Percentiles rank a stretch among this genome's conserved stretches.
Evolutionary conservation across 2,797 vertebrate species (phyloP).

Genomic region (Garrulus glandarius): DNA sequence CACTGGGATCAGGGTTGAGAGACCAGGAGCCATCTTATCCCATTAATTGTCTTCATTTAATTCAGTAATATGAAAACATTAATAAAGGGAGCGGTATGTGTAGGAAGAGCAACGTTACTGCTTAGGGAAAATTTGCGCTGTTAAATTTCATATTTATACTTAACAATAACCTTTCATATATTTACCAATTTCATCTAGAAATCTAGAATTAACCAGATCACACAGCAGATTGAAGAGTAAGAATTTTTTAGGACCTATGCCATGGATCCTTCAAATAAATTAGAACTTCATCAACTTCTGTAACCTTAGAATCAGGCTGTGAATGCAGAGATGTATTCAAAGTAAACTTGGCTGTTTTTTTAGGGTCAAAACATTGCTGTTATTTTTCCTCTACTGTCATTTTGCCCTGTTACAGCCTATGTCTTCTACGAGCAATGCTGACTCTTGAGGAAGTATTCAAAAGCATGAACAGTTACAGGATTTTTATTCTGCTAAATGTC

Average conservation of each 20-base stretch:
- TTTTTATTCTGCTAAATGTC: neutral
- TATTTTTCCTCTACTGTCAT: neutral
- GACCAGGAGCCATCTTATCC: neutral
- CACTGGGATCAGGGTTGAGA: neutral
- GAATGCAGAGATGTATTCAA: neutral
- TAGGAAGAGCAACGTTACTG: neutral
- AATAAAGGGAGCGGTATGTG: neutral
- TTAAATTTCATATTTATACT: neutral
- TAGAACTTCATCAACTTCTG: neutral
- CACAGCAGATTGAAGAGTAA: neutral
- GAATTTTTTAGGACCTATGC: neutral
- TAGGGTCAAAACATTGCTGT: neutral
- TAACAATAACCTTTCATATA: neutral
- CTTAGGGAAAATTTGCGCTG: neutral
- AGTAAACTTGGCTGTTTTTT: neutral
- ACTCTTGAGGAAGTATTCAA: neutral
- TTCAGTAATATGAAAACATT: neutral
- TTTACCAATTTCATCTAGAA: neutral
- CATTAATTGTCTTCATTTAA: neutral
- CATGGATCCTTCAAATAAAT: neutral
- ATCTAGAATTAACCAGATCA: neutral
- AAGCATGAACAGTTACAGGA: neutral
- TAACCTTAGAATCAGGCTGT: neutral
- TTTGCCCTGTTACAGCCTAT: neutral
- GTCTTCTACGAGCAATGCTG: neutral